Conservation (phyloP, 2,113 vertebrate genomes). For the Odontophorus gujanensis region DNA sequence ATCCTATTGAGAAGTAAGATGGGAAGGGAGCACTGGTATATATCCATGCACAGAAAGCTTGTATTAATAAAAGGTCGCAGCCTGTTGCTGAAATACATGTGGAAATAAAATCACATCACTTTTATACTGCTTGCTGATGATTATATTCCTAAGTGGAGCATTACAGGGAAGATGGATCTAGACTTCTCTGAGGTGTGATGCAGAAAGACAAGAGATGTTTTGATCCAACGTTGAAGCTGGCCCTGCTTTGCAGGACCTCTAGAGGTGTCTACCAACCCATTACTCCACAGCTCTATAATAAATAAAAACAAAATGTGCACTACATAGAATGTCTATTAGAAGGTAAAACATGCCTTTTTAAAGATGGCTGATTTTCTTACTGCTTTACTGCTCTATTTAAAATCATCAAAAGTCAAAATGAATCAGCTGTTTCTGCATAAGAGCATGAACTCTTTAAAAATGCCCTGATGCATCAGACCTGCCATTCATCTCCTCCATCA, state of each 20-base stretch:
- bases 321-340: neutral
- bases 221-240: neutral
- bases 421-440: neutral
- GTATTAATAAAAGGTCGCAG: neutral
- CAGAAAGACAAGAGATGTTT: neutral
- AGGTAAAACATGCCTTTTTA: neutral
- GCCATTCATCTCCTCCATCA: neutral
- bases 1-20: neutral
- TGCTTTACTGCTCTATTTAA: neutral
- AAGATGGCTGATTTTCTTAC: neutral
- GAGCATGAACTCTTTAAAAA: constrained; percentile 8
- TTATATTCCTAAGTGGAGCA: neutral
- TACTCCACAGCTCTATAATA: neutral
- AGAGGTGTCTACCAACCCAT: neutral
- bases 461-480: neutral
- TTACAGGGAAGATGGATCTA: neutral
- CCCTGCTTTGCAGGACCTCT: neutral
- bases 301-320: neutral
- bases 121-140: neutral
- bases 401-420: neutral
- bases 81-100: neutral
- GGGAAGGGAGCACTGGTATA: neutral
- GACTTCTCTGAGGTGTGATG: neutral
- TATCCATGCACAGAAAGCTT: neutral
- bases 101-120: neutral